phyloP scores from a whole-genome alignment of 2,113 vertebrate genomes.

The Microtus ochrogaster region DNA sequence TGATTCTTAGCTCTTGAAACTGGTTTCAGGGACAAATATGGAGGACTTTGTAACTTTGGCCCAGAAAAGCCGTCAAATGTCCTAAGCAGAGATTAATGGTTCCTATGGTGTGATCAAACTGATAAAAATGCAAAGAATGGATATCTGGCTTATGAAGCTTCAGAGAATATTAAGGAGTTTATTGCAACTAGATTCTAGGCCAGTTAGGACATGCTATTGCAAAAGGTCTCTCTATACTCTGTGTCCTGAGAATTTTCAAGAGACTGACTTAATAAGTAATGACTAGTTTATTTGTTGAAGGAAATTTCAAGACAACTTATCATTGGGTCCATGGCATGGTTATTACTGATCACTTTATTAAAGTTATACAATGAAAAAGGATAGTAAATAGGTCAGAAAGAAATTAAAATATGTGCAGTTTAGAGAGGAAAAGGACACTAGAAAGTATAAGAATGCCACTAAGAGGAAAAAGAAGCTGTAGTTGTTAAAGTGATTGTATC shows the following conservation, averaged over 20 bases:
- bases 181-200: not conserved
- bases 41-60: not conserved
- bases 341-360: not conserved
- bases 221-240: not conserved
- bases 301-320: not conserved
- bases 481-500: not conserved
- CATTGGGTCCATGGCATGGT: not conserved
- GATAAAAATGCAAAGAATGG: not conserved
- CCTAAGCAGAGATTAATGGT: not conserved
- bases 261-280: not conserved
- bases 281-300: not conserved
- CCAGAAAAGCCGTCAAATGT: not conserved
- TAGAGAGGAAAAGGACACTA: not conserved
- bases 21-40: not conserved
- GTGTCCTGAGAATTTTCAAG: not conserved
- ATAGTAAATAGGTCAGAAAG: not conserved
- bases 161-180: not conserved
- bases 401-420: not conserved
- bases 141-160: not conserved
- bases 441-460: not conserved
- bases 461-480: not conserved
- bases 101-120: not conserved
- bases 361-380: not conserved
- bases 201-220: not conserved
- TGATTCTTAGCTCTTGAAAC: not conserved